Evolutionary conservation across 37 sponge, comb jelly and placozoan species (phyloP), one percentile per base, ranked within the genome.

Genomic region (Agelas oroides): DNA sequence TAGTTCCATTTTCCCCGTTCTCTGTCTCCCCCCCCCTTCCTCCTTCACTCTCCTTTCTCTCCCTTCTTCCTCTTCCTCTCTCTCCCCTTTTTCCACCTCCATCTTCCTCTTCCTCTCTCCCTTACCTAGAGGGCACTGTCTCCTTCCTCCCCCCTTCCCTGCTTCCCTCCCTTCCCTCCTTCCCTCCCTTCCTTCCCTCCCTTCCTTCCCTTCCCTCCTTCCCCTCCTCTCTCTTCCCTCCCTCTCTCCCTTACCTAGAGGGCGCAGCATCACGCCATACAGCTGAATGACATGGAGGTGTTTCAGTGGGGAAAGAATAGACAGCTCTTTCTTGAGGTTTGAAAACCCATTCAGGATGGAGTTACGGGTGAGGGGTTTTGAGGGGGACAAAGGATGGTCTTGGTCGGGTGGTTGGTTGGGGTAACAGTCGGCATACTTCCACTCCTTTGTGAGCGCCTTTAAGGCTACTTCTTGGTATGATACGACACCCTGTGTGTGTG

Each of bases 251-350:
- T 46, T 8, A 46, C 46, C 46, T 27, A 93, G 86, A 1, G 91
- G 90, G 15, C 79, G 56, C 15, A 89, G 66, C 52, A 85, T 53
- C 19, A 93, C 82, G 1, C 93, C 93, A 33, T 71, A 39, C 38
- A 84, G 64, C 59, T 52, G 36, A 30, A 93, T 58, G 60, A 93
- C 67, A 55, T 93, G 80, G 23, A 65, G 59, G 75, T 93, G 90
- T 39, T 56, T 37, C 33, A 93, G 87, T 3, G 84, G 81, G 0
- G 80, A 80, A 27, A 93, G 65, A 39, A 89, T 76, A 15, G 90
- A 77, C 60, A 93, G 63, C 65, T 93, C 93, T 73, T 89, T 92
- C 85, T 87, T 83, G 24, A 92, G 65, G 59, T 69, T 79, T 30
- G 39, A 77, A 78, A 89, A 89, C 33, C 89, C 89, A 12, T 27